Evolutionary conservation across 2,113 vertebrate species (phyloP).

Genomic region (Geococcyx californianus): DNA sequence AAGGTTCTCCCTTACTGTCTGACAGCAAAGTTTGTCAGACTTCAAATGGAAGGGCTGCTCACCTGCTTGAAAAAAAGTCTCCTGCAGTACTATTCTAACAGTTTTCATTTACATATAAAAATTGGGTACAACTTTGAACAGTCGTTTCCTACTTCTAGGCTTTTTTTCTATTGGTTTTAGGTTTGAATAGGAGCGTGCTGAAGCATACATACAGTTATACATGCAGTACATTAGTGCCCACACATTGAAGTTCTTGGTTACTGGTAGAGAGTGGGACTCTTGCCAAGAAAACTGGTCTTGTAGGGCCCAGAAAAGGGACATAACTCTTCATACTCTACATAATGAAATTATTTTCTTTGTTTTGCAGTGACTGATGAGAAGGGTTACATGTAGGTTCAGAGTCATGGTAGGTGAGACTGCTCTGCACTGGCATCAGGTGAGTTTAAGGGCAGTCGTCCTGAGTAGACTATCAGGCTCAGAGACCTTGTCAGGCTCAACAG

Average conservation of each 20-base stretch:
- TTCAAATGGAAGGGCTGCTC: neutral
- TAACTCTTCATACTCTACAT: neutral
- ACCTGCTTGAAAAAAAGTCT: neutral
- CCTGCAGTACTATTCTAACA: neutral
- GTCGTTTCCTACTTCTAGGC: neutral
- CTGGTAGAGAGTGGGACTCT: neutral
- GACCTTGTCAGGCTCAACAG: neutral
- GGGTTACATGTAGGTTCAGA: neutral
- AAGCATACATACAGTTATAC: neutral
- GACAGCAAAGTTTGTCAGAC: neutral
- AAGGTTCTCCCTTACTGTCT: neutral
- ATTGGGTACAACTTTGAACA: neutral
- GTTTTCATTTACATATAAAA: neutral
- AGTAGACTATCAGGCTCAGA: neutral
- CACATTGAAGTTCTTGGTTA: neutral
- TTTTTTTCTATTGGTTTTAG: neutral
- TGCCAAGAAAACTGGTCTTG: neutral
- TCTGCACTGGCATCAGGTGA: neutral
- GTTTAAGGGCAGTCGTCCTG: neutral
- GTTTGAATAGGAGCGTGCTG: neutral
- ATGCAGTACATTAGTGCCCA: accelerated
- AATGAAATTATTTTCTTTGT: neutral
- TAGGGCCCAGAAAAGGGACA: neutral
- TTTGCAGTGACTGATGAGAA: neutral
- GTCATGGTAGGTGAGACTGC: neutral